Conservation (phyloP, 2,797 vertebrate genomes). For the Euthynnus affinis region DNA sequence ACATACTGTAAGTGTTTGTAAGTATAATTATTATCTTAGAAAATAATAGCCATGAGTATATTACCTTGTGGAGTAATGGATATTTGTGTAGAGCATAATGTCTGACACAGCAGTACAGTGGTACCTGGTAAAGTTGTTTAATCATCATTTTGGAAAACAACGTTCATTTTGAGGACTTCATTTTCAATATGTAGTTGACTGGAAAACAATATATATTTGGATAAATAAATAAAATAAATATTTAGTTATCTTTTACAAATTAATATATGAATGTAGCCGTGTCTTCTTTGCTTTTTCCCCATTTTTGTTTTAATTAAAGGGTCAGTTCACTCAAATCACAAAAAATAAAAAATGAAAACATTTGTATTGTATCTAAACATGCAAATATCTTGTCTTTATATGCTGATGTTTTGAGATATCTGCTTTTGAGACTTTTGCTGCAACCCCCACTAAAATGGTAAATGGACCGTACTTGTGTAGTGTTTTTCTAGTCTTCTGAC, state of each 20-base stretch:
- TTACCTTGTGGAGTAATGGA: constrained; percentile 30
- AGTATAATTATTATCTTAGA: constrained; percentile 15
- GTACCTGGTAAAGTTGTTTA: neutral
- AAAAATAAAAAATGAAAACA: too few relatives aligned
- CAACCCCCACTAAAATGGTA: too few relatives aligned
- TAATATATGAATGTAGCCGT: neutral
- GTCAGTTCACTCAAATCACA: too few relatives aligned
- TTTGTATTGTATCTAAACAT: too few relatives aligned
- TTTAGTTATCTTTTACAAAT: neutral
- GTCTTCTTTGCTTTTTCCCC: neutral
- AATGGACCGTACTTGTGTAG: too few relatives aligned
- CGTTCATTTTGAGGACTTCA: neutral
- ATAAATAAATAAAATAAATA: too few relatives aligned
- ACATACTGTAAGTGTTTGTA: constrained; percentile 12
- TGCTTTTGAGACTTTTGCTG: too few relatives aligned
- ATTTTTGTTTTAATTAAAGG: too few relatives aligned
- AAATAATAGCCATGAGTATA: constrained; percentile 9
- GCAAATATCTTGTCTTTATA: too few relatives aligned
- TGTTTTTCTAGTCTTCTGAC: too few relatives aligned
- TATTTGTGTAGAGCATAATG: constrained; percentile 23
- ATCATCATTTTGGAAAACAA: constrained; percentile 29
- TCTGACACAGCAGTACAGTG: constrained; percentile 20
- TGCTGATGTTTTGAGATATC: too few relatives aligned
- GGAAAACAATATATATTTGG: neutral
- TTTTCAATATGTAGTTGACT: neutral